Evolutionary conservation across 2,113 vertebrate genomes (phyloP).

Genomic region (Microcebus ravelobensis): DNA sequence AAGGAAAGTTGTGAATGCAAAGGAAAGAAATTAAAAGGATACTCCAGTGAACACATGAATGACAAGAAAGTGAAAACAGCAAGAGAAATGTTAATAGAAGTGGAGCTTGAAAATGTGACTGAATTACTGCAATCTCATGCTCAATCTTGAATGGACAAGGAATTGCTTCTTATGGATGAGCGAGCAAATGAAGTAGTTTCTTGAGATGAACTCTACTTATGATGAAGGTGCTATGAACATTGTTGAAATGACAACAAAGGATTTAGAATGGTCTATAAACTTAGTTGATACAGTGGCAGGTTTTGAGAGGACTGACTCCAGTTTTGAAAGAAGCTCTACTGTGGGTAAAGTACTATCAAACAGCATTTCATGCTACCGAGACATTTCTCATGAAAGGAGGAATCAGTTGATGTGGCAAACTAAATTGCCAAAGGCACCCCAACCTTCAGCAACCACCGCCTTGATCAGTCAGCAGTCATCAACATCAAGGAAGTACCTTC

Average conservation of each 20-base stretch:
- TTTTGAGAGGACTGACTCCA: neutral
- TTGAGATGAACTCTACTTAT: neutral
- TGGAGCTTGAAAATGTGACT: neutral
- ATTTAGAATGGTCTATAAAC: neutral
- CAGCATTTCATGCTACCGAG: neutral
- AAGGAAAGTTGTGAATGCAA: neutral
- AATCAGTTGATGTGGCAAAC: neutral
- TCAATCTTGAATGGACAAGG: neutral
- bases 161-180: neutral
- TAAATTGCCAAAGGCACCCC: neutral
- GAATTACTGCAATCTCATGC: neutral
- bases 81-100: neutral
- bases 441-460: neutral
- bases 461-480: neutral
- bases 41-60: neutral
- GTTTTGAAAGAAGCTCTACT: neutral
- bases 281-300: neutral
- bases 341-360: neutral
- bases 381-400: neutral
- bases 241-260: neutral
- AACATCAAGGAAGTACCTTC: neutral
- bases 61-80: neutral
- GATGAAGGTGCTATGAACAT: neutral
- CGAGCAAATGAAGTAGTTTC: neutral
- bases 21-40: neutral